Base-by-base conservation (phyloP, 2,797 vertebrate species). In the Epinephelus awoara region DNA sequence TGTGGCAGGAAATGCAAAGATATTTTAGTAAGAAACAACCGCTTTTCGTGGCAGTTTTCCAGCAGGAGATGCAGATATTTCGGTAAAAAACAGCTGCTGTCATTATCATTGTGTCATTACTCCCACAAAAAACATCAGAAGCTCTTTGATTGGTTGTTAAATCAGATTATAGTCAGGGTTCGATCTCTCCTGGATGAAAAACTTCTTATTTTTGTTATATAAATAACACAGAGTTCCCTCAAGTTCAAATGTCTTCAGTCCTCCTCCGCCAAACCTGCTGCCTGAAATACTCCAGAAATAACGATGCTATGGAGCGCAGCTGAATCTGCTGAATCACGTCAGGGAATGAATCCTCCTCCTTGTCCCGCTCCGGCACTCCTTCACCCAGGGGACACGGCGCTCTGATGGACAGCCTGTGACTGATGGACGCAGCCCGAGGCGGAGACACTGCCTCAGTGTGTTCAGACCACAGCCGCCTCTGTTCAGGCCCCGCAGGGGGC, bases 391-490 rank as follows among this genome's bases (percentile, higher is more conserved):
- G 59, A 85, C 72, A 19, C 80, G 42, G 34, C 19, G 72, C 69
- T 19, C 54, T 88, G 89, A 91, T 73, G 78, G 88, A 90, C 89
- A 70, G 82, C 73, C 73, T 67, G 67, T 83, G 79, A 81, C 67
- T 91, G 92, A 92, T 85, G 88, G 89, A 91, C 85, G 18, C 54
- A 79, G 87, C 81, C 72, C 9, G 68, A 85, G 77, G 81, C 63
- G 27, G 77, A 91, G 85, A 94, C 92, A 92, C 88, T 88, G 86
- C 84, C 51, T 72, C 84, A 85, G 79, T 93, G 90, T 93, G 79
- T 73, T 77, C 34, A 34, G 34, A 34, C 34, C 34, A 34, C 34
- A 34, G 34, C 34, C 34, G 34, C 34, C 34, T 34, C 34, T 34
- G 34, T 34, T 34, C 65, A 57, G 89, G 50, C 77, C 82, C 88